Conservation (phyloP, 2,113 vertebrate species). For the Heterochromis multidens region DNA sequence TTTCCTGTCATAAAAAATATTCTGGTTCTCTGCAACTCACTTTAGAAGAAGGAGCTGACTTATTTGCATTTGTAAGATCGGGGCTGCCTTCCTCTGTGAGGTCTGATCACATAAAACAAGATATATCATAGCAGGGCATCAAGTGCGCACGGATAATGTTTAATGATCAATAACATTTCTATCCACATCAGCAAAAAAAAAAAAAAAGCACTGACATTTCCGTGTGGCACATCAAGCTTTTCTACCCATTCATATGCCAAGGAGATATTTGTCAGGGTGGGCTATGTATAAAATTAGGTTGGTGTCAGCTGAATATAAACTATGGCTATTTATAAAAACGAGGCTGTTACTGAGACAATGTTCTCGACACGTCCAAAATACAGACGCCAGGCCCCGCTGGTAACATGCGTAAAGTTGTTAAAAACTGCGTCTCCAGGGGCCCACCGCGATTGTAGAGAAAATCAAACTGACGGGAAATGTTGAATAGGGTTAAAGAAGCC, state of each 20-base stretch:
- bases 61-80: background rate
- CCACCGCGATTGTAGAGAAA: background rate
- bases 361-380: conserved; percentile 37
- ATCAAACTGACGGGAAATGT: conserved; percentile 11
- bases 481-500: conserved; percentile 48
- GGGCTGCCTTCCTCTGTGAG: background rate
- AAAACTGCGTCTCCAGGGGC: conserved; percentile 26
- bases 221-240: background rate
- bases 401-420: conserved; percentile 14
- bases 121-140: background rate
- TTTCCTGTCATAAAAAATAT: background rate
- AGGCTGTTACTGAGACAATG: conserved; percentile 63
- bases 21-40: background rate
- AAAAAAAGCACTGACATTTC: background rate
- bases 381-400: background rate
- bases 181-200: conserved; percentile 6
- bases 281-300: conserved; percentile 66
- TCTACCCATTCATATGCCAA: conserved; percentile 40
- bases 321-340: conserved; percentile 68
- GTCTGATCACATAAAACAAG: background rate
- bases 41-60: background rate
- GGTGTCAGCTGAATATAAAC: conserved; percentile 72
- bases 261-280: conserved; percentile 36
- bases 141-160: background rate
- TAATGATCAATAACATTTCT: background rate